Percentiles rank a stretch among this genome's conserved stretches.
These are phyloP conservation scores for Sylvilagus bachmani DNA, from an alignment of 2,113 vertebrate genomes.

Conservation along the genomic window DNA sequence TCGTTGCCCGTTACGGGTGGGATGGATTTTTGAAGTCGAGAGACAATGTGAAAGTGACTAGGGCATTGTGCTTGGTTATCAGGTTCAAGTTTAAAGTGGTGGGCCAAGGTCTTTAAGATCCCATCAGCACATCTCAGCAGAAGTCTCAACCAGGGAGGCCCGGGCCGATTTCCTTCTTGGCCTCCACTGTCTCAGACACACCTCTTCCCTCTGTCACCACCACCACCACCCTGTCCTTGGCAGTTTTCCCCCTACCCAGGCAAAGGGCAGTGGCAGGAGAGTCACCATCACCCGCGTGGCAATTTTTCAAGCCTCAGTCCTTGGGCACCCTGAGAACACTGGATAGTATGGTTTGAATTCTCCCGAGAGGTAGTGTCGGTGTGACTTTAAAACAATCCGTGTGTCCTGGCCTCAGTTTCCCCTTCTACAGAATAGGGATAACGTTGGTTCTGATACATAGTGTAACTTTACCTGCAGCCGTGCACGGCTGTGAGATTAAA, in stretches of 20 bases:
- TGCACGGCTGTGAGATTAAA: neutral
- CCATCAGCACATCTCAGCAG: neutral
- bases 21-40: neutral
- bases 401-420: neutral
- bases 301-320: neutral
- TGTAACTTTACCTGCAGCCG: neutral
- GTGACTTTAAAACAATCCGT: neutral
- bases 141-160: neutral
- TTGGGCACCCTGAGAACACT: neutral
- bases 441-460: neutral
- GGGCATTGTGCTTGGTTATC: neutral
- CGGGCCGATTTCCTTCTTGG: neutral
- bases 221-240: neutral
- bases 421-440: neutral
- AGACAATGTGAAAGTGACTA: neutral
- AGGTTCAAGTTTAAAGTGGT: neutral
- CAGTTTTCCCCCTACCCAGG: neutral
- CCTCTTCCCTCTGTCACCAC: neutral
- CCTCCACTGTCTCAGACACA: neutral
- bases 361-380: neutral
- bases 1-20: neutral
- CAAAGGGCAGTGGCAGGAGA: no score
- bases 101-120: neutral
- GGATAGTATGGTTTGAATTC: rapidly evolving
- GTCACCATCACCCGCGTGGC: neutral